Base-by-base conservation (phyloP, 2,888 invertebrate genomes). In the Macrophya annulata region DNA sequence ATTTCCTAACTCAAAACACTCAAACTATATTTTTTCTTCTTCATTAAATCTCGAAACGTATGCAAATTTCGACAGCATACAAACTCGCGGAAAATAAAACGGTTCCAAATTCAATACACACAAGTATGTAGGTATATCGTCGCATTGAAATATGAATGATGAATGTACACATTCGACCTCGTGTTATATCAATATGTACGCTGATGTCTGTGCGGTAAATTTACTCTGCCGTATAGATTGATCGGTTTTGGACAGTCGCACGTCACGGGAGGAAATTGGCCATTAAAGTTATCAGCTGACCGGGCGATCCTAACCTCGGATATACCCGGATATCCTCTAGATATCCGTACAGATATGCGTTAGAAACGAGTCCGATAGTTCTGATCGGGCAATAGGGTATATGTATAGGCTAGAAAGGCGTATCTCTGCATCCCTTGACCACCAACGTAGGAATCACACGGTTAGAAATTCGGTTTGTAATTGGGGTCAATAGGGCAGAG, bases 251-350 rank as follows among this genome's bases (percentile, higher is more conserved):
- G 83, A 83, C 83, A 68, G 83, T 83, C 48, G 31, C 68, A 48
- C 65, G 37, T 83, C 43, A 48, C 48, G 45, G 48, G 12, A 68
- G 83, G 83, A 83, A 83, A 83, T 83, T 68, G 68, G 43, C 68
- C 68, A 45, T 83, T 83, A 83, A 83, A 83, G 25, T 51, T 68
- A 83, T 83, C 71, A 48, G 83, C 83, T 45, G 68, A 83, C 68
- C 40, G 62, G 43, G 81, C 45, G 77, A 77, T 81, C 59, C 51
- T 40, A 43, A 40, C 81, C 81, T 40, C 40, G 62, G 81, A 62
- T 59, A 81, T 81, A 17, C 83, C 45, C 17, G 31, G 48, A 48
- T 83, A 68, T 51, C 45, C 45, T 12, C 62, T 37, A 62, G 59
- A 81, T 81, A 62, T 62, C 40, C 59, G 59, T 10, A 3, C n/a